Evolutionary conservation across 1,140 invertebrate species (phyloP).

Genomic region (Amyelois transitella): DNA sequence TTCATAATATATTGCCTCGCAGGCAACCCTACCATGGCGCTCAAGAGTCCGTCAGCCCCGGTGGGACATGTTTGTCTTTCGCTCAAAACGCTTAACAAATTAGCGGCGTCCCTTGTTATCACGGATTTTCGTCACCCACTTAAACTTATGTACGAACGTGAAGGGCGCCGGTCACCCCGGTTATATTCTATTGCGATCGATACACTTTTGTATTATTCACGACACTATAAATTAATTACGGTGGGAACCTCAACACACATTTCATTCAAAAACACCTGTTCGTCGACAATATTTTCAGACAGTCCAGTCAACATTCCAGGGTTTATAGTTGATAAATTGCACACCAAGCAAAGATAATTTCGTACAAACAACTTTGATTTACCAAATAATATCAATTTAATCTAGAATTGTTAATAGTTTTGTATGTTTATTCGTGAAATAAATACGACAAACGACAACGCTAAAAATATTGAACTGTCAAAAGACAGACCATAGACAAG

Average conservation of each 20-base stretch:
- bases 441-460: slow-evolving; percentile 65
- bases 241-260: slow-evolving; percentile 65
- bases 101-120: slow-evolving; percentile 33
- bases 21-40: slow-evolving; percentile 19
- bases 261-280: slow-evolving; percentile 72
- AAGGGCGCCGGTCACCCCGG: neutral
- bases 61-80: neutral
- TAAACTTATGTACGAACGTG: slow-evolving; percentile 12
- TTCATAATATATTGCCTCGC: slow-evolving; percentile 27
- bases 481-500: slow-evolving; percentile 61
- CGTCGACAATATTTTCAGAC: slow-evolving; percentile 50
- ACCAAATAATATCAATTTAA: neutral
- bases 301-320: slow-evolving; percentile 31
- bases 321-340: slow-evolving; percentile 25
- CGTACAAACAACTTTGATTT: neutral
- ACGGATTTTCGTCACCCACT: neutral
- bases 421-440: slow-evolving; percentile 51
- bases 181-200: slow-evolving; percentile 38
- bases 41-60: neutral
- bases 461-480: slow-evolving; percentile 65
- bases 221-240: slow-evolving; percentile 67
- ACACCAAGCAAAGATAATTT: slow-evolving; percentile 1
- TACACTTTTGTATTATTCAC: slow-evolving; percentile 65
- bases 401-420: slow-evolving; percentile 2
- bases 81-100: slow-evolving; percentile 1